These are phyloP conservation scores for Chromoteleia sp. DNA, from an alignment of 2,888 invertebrate genomes.

Conservation along the genomic window DNA sequence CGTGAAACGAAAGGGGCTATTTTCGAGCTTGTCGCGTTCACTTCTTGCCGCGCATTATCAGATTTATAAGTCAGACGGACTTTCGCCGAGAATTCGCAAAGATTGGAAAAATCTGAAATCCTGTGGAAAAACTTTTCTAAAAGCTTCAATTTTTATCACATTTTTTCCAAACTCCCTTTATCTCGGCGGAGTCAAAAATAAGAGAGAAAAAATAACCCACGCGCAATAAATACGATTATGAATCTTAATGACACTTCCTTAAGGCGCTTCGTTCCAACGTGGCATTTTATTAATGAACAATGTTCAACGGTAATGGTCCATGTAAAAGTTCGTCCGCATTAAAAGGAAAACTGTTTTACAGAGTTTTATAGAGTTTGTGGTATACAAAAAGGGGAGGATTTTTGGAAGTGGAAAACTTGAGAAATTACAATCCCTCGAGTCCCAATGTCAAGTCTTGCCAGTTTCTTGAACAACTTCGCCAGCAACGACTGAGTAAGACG, in stretches of 20 bases:
- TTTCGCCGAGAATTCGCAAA: conserved; percentile 64
- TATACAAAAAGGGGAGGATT: conserved; percentile 38
- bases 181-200: conserved; percentile 4
- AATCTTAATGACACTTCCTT: conserved; percentile 49
- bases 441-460: conserved; percentile 66
- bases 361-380: conserved; percentile 52
- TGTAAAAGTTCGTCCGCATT: conserved; percentile 55
- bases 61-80: conserved; percentile 82
- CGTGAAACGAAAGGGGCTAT: conserved; percentile 76
- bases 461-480: conserved; percentile 58
- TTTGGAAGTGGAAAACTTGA: conserved; percentile 67
- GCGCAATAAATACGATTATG: conserved; percentile 52
- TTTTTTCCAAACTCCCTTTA: conserved; percentile 41
- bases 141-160: conserved; percentile 63
- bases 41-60: conserved; percentile 81
- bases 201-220: conserved; percentile 9
- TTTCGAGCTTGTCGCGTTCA: conserved; percentile 80
- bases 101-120: conserved; percentile 71
- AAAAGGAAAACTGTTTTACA: conserved; percentile 56
- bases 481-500: conserved; percentile 49
- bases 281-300: conserved; percentile 57
- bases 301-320: conserved; percentile 57
- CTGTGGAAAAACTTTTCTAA: conserved; percentile 60
- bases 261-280: conserved; percentile 32
- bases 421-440: conserved; percentile 68